Conservation (phyloP, 2,113 vertebrate species). For the Prunella fulvescens region DNA sequence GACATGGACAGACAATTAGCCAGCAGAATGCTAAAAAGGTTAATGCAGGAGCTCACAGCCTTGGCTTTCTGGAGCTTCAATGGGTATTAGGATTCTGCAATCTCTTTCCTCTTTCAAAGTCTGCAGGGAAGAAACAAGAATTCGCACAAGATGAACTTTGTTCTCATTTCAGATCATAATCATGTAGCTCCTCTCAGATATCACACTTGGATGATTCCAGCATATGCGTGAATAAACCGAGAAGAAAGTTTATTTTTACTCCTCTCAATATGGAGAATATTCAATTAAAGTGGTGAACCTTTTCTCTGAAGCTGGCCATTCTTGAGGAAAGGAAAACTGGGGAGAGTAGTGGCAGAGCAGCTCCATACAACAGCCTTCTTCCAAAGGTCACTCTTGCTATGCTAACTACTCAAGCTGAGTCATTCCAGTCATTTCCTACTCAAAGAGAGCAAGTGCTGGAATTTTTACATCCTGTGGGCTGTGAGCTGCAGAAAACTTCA, state of each 20-base stretch:
- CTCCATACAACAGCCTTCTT: not conserved
- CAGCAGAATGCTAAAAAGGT: slow-evolving; percentile 65
- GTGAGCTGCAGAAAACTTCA: not conserved
- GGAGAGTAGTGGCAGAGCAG: not conserved
- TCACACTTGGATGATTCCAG: not conserved
- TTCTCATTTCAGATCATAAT: slow-evolving; percentile 36
- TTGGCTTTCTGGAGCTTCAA: slow-evolving; percentile 21
- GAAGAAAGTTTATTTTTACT: slow-evolving; percentile 36
- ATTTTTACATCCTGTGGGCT: not conserved
- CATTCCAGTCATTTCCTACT: not conserved
- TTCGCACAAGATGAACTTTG: not conserved
- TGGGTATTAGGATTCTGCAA: not conserved
- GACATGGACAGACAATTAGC: slow-evolving; percentile 59
- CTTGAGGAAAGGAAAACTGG: not conserved
- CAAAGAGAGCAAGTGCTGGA: not conserved
- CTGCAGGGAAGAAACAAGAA: slow-evolving; percentile 11
- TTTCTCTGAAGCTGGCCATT: slow-evolving; percentile 10
- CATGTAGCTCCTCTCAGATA: slow-evolving; percentile 13
- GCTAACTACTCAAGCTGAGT: not conserved
- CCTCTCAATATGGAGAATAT: slow-evolving; percentile 15
- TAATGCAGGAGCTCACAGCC: slow-evolving; percentile 13
- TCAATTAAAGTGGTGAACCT: slow-evolving; percentile 12
- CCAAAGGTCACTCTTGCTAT: not conserved
- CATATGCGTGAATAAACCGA: slow-evolving; percentile 4
- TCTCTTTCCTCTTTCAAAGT: not conserved